A percentile compares a stretch with the other conserved stretches of the same genome.
These are phyloP conservation scores for Leptinotarsa lineolata DNA, from an alignment of 1,140 invertebrate genomes.

Conservation along the genomic window DNA sequence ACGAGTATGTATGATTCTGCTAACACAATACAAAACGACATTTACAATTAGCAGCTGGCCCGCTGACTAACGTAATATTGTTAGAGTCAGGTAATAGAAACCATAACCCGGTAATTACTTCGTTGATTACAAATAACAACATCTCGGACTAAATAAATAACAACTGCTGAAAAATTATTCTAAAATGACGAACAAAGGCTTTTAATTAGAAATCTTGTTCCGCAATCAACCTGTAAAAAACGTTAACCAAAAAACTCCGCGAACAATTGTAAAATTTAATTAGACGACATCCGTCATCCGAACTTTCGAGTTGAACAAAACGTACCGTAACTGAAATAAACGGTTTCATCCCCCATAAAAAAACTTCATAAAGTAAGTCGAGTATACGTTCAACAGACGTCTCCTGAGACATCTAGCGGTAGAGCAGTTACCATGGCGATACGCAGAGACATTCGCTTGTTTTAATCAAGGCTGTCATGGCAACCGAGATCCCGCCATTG, in stretches of 20 bases:
- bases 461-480: constrained; percentile 59
- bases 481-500: constrained; percentile 58
- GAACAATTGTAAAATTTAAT: constrained; percentile 28
- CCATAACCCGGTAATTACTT: too few species aligned
- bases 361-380: constrained; percentile 39
- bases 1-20: too few species aligned
- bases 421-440: constrained; percentile 52
- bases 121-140: too few species aligned
- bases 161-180: not conserved
- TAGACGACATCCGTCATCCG: constrained; percentile 40
- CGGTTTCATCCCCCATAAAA: constrained; percentile 43
- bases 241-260: not conserved
- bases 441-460: constrained; percentile 56
- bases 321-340: constrained; percentile 48
- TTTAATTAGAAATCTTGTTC: not conserved
- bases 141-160: too few species aligned
- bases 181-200: not conserved
- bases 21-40: too few species aligned
- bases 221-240: not conserved
- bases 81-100: too few species aligned
- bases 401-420: constrained; percentile 49
- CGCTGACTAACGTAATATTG: too few species aligned
- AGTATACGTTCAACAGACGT: constrained; percentile 31
- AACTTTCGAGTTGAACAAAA: constrained; percentile 38
- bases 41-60: too few species aligned